Percentiles rank a stretch among this genome's conserved stretches.
phyloP scores from a whole-genome alignment of 2,888 invertebrate genomes.

The Drosophila nigritarsus region DNA sequence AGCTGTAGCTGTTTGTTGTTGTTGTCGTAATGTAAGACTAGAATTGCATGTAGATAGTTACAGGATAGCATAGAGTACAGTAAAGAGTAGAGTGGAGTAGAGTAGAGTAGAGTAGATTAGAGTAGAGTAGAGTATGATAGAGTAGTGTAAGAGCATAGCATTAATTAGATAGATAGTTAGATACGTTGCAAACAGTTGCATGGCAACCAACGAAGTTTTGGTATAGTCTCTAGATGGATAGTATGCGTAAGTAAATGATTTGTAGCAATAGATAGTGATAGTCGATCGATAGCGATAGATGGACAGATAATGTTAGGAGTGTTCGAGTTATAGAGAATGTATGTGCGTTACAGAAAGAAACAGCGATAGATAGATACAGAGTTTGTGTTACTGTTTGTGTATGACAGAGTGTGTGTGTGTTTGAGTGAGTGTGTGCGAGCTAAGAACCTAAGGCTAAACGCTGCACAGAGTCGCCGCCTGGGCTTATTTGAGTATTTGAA shows the following conservation, averaged over 20 bases:
- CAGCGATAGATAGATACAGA: constrained; percentile 32
- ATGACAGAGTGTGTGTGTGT: constrained; percentile 12
- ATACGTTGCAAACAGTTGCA: constrained; percentile 66
- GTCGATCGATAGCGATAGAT: constrained; percentile 25
- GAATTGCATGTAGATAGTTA: constrained; percentile 78
- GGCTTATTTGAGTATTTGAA: constrained; percentile 72
- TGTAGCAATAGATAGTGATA: background rate
- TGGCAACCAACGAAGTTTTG: constrained; percentile 71
- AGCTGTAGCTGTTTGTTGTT: constrained; percentile 35
- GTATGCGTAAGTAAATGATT: constrained; percentile 11
- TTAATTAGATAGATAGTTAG: constrained; percentile 36
- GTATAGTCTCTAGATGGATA: constrained; percentile 66
- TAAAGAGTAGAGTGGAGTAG: constrained; percentile 21
- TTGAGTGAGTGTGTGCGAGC: constrained; percentile 50
- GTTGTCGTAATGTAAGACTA: constrained; percentile 80
- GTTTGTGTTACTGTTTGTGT: constrained; percentile 2
- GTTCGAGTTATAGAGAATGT: constrained; percentile 30
- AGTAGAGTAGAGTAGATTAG: constrained; percentile 19
- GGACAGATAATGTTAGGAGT: constrained; percentile 2
- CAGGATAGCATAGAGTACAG: constrained; percentile 30
- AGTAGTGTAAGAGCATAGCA: constrained; percentile 30
- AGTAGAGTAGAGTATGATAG: constrained; percentile 17
- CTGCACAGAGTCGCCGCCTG: constrained; percentile 54
- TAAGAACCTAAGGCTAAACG: constrained; percentile 68
- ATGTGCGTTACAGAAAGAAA: constrained; percentile 32